Percentiles rank a stretch among this genome's conserved stretches.
Evolutionary conservation across 2,888 invertebrate species (phyloP).

Genomic region (Zygogramma bicolorata): DNA sequence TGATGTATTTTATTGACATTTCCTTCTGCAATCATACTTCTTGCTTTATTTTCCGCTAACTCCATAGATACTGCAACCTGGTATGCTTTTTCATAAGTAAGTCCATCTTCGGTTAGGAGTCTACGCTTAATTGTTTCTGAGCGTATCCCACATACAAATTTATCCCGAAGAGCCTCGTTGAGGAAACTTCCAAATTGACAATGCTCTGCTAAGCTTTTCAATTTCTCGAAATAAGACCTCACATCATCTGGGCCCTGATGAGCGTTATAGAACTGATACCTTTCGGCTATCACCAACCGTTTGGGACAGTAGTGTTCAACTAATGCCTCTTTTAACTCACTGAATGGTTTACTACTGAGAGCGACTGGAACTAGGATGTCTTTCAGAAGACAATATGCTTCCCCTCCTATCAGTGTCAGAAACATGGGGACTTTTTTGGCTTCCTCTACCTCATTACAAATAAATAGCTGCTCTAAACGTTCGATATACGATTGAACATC

Average conservation of each 20-base stretch:
- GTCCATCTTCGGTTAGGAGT: slow-evolving; percentile 34
- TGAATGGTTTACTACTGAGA: slow-evolving; percentile 43
- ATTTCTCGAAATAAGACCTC: slow-evolving; percentile 42
- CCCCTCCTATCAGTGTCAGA: slow-evolving; percentile 47
- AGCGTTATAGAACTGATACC: slow-evolving; percentile 50
- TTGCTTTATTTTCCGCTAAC: slow-evolving; percentile 29
- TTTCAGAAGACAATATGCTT: slow-evolving; percentile 45
- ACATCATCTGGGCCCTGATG: slow-evolving; percentile 42
- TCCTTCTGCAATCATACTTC: background rate
- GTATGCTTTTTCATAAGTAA: slow-evolving; percentile 24
- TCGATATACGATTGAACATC: no score
- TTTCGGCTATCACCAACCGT: slow-evolving; percentile 48
- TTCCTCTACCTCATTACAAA: slow-evolving; percentile 43
- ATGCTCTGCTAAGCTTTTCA: slow-evolving; percentile 34
- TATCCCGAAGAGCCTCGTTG: slow-evolving; percentile 31
- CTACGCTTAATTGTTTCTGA: slow-evolving; percentile 23
- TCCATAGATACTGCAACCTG: slow-evolving; percentile 22
- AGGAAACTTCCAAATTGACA: slow-evolving; percentile 33
- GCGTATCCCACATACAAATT: slow-evolving; percentile 21
- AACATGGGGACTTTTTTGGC: slow-evolving; percentile 46
- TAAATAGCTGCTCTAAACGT: slow-evolving; percentile 47
- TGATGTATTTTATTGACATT: background rate
- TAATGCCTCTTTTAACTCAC: slow-evolving; percentile 38
- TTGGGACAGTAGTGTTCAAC: slow-evolving; percentile 44
- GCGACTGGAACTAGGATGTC: no score